phyloP scores from a whole-genome alignment of 2,888 invertebrate species.

The Dicyrtoma fusca region DNA sequence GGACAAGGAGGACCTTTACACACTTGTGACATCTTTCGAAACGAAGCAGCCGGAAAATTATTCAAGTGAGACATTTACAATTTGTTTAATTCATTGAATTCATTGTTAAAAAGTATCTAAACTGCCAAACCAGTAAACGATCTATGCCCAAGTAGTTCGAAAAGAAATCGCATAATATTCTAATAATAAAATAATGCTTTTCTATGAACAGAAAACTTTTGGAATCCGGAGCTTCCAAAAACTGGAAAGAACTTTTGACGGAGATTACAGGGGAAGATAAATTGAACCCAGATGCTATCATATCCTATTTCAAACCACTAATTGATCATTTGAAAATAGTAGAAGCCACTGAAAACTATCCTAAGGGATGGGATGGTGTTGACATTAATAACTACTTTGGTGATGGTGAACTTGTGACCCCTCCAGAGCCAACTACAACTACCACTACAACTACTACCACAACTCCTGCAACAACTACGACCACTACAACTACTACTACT shows the following conservation, averaged over 20 bases:
- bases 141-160: no score
- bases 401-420: constrained; percentile 5
- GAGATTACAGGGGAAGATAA: constrained; percentile 72
- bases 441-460: neutral
- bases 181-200: no score
- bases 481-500: neutral
- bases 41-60: constrained; percentile 44
- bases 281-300: constrained; percentile 74
- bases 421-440: neutral
- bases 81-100: no score
- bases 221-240: constrained; percentile 60
- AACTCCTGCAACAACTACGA: neutral
- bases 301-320: constrained; percentile 81
- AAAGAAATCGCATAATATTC: no score
- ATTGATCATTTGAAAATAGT: constrained; percentile 76
- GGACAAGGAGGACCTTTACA: constrained; percentile 60
- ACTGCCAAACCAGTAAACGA: no score
- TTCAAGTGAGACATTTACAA: no score
- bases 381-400: constrained; percentile 29
- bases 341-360: constrained; percentile 68
- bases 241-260: constrained; percentile 86
- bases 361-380: constrained; percentile 73
- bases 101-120: no score
- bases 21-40: constrained; percentile 61
- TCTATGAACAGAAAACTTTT: constrained; percentile 52